phyloP scores from a whole-genome alignment of 2,888 invertebrate species.

The Tanytarsus gracilentus region DNA sequence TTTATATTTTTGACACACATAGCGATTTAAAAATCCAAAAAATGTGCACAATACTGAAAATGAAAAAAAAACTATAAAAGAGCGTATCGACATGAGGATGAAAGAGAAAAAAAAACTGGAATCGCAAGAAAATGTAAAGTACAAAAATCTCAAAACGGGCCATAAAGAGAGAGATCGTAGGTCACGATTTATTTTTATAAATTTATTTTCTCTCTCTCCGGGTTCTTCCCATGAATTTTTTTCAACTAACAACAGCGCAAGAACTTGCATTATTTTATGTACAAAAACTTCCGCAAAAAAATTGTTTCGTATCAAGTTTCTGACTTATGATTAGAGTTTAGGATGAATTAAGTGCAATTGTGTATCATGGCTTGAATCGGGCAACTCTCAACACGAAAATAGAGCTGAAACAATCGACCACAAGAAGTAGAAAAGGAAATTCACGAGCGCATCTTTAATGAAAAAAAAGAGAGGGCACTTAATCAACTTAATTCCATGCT shows the following conservation, averaged over 20 bases:
- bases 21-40: not conserved
- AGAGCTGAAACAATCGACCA: not conserved
- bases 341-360: not conserved
- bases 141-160: conserved; percentile 22
- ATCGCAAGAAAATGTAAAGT: conserved; percentile 22
- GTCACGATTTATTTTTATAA: conserved; percentile 28
- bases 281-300: conserved; percentile 19
- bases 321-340: not conserved
- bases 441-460: not conserved
- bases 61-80: conserved; percentile 9
- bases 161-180: conserved; percentile 25
- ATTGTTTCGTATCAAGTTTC: conserved; percentile 4
- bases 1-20: too few species aligned
- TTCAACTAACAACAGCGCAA: conserved; percentile 15
- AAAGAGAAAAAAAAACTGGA: conserved; percentile 18
- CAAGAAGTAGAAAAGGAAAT: not conserved
- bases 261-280: conserved; percentile 2
- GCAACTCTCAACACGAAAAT: conserved; percentile 4
- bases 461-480: not conserved
- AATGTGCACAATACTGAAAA: not conserved
- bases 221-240: conserved; percentile 12
- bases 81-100: not conserved
- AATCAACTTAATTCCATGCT: conserved; percentile 24
- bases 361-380: not conserved
- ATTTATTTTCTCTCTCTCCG: conserved; percentile 22